Base-by-base conservation (phyloP, 2,797 vertebrate species). In the Coranthus polyacanthus region DNA sequence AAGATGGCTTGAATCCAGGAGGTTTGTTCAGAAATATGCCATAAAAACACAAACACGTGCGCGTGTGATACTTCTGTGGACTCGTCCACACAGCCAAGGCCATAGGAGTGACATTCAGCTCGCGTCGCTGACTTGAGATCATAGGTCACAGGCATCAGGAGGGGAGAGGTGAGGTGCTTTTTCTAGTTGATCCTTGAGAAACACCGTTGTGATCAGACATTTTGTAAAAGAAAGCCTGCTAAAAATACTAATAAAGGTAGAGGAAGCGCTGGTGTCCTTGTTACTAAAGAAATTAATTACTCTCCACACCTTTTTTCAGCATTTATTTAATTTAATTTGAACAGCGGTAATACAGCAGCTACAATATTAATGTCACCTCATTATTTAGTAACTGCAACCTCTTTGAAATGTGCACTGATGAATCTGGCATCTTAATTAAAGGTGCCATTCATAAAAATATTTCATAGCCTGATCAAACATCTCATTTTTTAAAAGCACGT, bases 371-470 rank as follows among this genome's bases (percentile, higher is more conserved):
- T 83, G 68, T 80, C 58, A 77, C 76, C 68, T 68, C 73, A 83
- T 85, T 86, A 81, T 90, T 83, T 70, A 65, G 80, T 43, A 53
- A 82, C 68, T 69, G 55, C 47, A 72, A 79, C 52, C 63, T 70
- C 58, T 82, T 78, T 88, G 75, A 79, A 87, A 80, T 68, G 36
- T 63, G 73, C 51, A 21, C 81, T 64, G 70, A 82, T 85, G 71
- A 84, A 77, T 79, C 57, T 10, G 9, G 43, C 43, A 22, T 85
- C 52, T 79, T 82, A 88, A 90, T 90, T 87, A 84, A 85, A 85
- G 64, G 68, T 72, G 69, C 51, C 68, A 83, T 78, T 84, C 71
- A 81, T 43, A 72, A 63, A 81, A 68, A 66, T 42, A 60, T 75
- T 69, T 66, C 67, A 83, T 58, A 62, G 72, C 50, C 18, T 22